phyloP scores from a whole-genome alignment of 1,140 invertebrate genomes.

The Propsilocerus akamusi region DNA sequence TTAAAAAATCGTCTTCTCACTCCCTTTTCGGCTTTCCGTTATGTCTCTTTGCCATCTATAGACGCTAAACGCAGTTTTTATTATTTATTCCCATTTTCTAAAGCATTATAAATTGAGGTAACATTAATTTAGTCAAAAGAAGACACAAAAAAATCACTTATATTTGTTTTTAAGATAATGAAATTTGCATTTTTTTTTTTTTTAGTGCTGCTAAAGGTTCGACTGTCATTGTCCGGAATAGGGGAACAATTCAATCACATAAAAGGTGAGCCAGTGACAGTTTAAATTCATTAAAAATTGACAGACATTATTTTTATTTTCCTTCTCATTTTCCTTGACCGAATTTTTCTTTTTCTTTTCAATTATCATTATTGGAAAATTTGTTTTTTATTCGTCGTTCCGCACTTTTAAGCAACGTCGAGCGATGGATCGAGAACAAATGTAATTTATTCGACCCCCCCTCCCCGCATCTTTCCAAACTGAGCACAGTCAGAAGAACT shows the following conservation, averaged over 20 bases:
- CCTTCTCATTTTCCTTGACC: neutral
- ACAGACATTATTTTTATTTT: neutral
- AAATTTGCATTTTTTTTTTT: neutral
- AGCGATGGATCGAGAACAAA: too few species aligned
- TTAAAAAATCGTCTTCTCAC: neutral
- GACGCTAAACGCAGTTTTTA: neutral
- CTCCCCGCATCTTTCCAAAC: neutral
- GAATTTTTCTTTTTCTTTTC: neutral
- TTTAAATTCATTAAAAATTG: constrained; percentile 4
- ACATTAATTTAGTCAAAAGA: neutral
- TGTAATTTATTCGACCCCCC: neutral
- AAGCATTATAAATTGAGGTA: constrained; percentile 3
- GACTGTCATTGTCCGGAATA: neutral
- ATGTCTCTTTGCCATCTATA: neutral
- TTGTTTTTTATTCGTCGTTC: too few species aligned
- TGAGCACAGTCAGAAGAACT: neutral
- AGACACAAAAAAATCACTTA: neutral
- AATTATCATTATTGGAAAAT: too few species aligned
- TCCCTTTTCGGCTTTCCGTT: neutral
- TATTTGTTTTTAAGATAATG: neutral
- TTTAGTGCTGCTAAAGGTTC: too few species aligned
- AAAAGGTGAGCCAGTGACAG: too few species aligned
- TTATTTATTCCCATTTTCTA: constrained; percentile 2
- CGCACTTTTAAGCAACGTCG: too few species aligned
- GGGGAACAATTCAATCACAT: too few species aligned